phyloP scores from a whole-genome alignment of 1,140 invertebrate genomes.

The Pomacea maculata region DNA sequence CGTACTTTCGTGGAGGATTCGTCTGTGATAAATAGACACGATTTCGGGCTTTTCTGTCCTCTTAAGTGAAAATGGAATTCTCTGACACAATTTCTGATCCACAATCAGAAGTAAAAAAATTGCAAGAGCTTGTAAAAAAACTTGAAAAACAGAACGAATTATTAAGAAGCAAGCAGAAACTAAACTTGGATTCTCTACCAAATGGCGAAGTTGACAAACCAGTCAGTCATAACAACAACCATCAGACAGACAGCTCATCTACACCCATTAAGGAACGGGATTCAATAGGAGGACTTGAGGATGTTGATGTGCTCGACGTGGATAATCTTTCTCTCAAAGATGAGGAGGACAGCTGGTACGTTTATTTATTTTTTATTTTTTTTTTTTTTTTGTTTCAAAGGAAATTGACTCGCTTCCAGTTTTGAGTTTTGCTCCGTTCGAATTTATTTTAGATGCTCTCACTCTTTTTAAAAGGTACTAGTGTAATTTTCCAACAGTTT shows the following conservation, averaged over 20 bases:
- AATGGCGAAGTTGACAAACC: constrained; percentile 41
- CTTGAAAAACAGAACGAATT: constrained; percentile 65
- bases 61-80: constrained; percentile 36
- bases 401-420: no score
- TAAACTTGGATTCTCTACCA: constrained; percentile 28
- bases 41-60: constrained; percentile 5
- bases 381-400: no score
- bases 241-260: constrained; percentile 23
- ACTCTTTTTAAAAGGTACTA: no score
- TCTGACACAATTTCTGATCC: constrained; percentile 54
- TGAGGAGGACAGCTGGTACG: constrained; percentile 59
- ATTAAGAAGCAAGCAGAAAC: constrained; percentile 59
- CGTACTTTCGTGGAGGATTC: constrained; percentile 15
- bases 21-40: constrained; percentile 16
- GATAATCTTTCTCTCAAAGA: constrained; percentile 45
- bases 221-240: constrained; percentile 42
- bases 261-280: constrained; percentile 24
- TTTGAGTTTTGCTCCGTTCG: no score
- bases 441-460: no score
- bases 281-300: constrained; percentile 41
- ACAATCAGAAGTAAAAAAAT: constrained; percentile 63
- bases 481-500: no score
- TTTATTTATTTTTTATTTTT: neutral
- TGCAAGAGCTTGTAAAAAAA: constrained; percentile 65
- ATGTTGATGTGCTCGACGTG: constrained; percentile 51